These are phyloP conservation scores for Leptopilina drosophilae DNA, from an alignment of 2,888 invertebrate species.

Conservation along the genomic window DNA sequence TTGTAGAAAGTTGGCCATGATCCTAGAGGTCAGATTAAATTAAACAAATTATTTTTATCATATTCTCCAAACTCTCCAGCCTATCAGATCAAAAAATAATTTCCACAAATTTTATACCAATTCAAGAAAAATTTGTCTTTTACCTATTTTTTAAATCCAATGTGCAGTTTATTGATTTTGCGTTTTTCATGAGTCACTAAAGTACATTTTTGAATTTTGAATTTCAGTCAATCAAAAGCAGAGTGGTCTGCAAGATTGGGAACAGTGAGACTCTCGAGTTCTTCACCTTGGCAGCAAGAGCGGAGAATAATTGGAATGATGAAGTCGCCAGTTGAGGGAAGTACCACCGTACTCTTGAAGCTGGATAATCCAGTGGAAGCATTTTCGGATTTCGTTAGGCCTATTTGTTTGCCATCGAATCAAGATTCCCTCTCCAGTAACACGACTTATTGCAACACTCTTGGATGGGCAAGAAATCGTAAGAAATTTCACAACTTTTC, in stretches of 20 bases:
- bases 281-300: slow-evolving; percentile 93
- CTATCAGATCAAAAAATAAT: too few relatives aligned
- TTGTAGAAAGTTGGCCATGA: too few relatives aligned
- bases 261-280: slow-evolving; percentile 85
- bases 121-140: too few relatives aligned
- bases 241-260: slow-evolving; percentile 92
- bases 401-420: slow-evolving; percentile 87
- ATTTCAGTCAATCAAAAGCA: slow-evolving; percentile 86
- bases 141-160: too few relatives aligned
- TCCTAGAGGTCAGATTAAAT: too few relatives aligned
- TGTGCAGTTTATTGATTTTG: too few relatives aligned
- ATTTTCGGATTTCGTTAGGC: slow-evolving; percentile 89
- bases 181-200: background rate
- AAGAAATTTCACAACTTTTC: slow-evolving; percentile 57
- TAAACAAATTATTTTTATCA: too few relatives aligned
- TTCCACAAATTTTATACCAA: too few relatives aligned
- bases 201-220: background rate
- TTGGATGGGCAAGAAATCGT: slow-evolving; percentile 92
- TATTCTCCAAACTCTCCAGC: too few relatives aligned
- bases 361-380: slow-evolving; percentile 86
- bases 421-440: slow-evolving; percentile 74
- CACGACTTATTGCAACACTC: slow-evolving; percentile 85
- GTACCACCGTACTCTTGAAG: slow-evolving; percentile 88
- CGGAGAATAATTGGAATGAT: slow-evolving; percentile 90
- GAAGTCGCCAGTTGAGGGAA: slow-evolving; percentile 93